Evolutionary conservation across 2,113 vertebrate genomes (phyloP), one percentile per base, ranked within the genome.

Genomic region (Megaleporinus macrocephalus): DNA sequence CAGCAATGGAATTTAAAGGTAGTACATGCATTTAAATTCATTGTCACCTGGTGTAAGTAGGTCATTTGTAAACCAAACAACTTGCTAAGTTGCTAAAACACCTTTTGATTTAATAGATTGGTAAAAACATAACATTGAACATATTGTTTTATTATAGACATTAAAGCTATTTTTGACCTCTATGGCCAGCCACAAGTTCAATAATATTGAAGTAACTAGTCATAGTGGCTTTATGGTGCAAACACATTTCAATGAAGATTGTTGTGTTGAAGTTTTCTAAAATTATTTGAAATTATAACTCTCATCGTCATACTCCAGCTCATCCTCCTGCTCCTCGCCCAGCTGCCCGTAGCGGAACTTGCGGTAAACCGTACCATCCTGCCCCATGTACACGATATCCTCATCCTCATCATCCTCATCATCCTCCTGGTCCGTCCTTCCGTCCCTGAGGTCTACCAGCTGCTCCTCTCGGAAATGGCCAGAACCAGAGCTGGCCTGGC

Each of bases 361-460:
- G 76, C 92, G 93, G 90, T 98, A 99, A 81, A 99, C 92, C 0
- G 96, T 99, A 62, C 97, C 97, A 49, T 99, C 98, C 84, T 96
- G 94, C 41, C 98, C 94, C 97, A 98, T 98, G 88, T 99, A 98
- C 61, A 99, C 97, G 2, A 98, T 98, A 85, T 98, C 97, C 68
- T 98, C 96, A 0, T 97, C 96, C 0, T 94, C 94, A 0, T 96
- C 94, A 0, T 97, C 94, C 0, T 95, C 95, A 2, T 87, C 83
- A 0, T 84, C 76, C 0, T 44, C 73, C 68, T 5, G 73, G 41
- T 72, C 24, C 36, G 69, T 63, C 88, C 0, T 4, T 62, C 78
- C 85, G 20, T 95, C 95, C 4, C 85, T 84, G 10, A 96, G 92
- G 86, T 99, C 96, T 15, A 95, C 95, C 82, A 97, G 85, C 88